These are phyloP conservation scores for Yponomeuta evonymella DNA, from an alignment of 2,888 invertebrate species.

Conservation along the genomic window DNA sequence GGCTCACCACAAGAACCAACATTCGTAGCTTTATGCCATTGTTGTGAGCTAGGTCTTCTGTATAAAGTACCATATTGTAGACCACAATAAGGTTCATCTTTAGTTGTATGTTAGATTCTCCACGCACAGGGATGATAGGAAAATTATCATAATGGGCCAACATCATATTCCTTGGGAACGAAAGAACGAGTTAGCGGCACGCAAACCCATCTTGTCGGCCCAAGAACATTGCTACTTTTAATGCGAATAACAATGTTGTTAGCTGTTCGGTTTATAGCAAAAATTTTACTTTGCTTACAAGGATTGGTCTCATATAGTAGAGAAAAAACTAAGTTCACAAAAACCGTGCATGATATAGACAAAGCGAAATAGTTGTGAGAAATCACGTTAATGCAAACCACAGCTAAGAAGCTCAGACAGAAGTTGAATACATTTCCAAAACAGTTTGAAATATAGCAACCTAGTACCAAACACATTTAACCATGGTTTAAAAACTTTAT, in stretches of 20 bases:
- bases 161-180: conserved; percentile 5
- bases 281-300: neutral
- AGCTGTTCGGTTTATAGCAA: neutral
- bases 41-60: conserved; percentile 21
- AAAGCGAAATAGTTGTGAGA: too few relatives aligned
- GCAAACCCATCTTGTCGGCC: neutral
- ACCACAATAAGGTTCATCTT: neutral
- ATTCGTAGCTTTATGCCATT: conserved; percentile 13
- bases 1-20: neutral
- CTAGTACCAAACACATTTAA: too few relatives aligned
- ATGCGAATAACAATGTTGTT: neutral
- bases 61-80: neutral
- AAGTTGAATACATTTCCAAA: too few relatives aligned
- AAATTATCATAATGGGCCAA: conserved; percentile 17
- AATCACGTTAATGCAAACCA: too few relatives aligned
- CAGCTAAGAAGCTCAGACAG: too few relatives aligned
- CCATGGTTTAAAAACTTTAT: neutral
- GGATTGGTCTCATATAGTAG: too few relatives aligned
- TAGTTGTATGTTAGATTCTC: conserved; percentile 4
- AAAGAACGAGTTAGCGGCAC: conserved; percentile 6
- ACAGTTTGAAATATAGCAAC: too few relatives aligned
- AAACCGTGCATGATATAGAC: too few relatives aligned
- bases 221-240: neutral
- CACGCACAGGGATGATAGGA: conserved; percentile 7
- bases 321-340: too few relatives aligned